Evolutionary conservation across 2,888 invertebrate genomes (phyloP), one percentile per base, ranked within the genome.

Genomic region (Iphiclides podalirius): DNA sequence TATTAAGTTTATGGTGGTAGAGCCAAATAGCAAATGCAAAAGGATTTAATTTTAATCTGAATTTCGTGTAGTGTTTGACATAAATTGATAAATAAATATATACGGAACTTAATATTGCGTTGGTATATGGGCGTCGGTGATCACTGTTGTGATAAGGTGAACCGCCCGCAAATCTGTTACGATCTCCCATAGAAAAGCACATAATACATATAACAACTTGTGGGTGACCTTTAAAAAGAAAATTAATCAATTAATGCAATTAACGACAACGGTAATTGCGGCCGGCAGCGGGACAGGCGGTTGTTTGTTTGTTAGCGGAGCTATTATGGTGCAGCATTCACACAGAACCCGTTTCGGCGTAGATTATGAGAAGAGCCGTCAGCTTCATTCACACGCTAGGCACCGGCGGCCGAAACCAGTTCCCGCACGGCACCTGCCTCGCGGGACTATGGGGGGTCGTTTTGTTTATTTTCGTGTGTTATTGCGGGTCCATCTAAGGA

Each of bases 331-430:
- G 34, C 35, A 43, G 28, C 49, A 45, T 49, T 55, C 55, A 56
- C 57, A 54, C 60, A 61, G 67, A 79, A 79, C 78, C 67, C 62
- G 80, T 81, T 79, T 73, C 62, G 64, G 71, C 48, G 59, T 67
- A 68, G 49, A 49, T 49, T 70, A 79, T 75, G 75, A 75, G 77
- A 78, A 75, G 75, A 72, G 67, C 64, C 75, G 73, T 72, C 75
- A 74, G 63, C 66, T 74, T 67, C 75, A 79, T 80, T 83, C 83
- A 79, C 82, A 83, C 84, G 82, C 70, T 70, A 66, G n/a, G 56
- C 54, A 39, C 60, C 64, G 62, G n/a, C n/a, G 56, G 59, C 59
- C 64, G 53, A 72, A 82, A 85, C 84, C 81, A 64, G 83, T 84
- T 82, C 66, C 63, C 64, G 63, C 70, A 69, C 67, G 79, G 81